Conservation (phyloP, 2,113 vertebrate species). For the Poeciliopsis occidentalis region DNA sequence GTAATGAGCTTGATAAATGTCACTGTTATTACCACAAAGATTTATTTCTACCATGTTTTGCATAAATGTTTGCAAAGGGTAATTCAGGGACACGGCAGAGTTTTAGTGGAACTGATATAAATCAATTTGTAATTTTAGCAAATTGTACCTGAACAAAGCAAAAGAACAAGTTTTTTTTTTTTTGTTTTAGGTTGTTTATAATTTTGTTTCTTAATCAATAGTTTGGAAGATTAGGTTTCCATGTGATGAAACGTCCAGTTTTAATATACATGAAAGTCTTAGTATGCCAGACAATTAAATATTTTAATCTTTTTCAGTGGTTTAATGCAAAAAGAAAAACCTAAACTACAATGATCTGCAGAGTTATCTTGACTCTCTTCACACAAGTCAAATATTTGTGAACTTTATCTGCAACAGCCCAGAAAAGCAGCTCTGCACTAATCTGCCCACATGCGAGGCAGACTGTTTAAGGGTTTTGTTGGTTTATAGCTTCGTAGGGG, state of each 20-base stretch:
- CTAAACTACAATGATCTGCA: no score
- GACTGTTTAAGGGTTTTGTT: neutral
- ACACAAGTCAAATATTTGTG: neutral
- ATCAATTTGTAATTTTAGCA: slow-evolving; percentile 16
- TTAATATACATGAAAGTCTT: neutral
- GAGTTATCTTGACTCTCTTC: no score
- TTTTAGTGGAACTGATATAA: slow-evolving; percentile 22
- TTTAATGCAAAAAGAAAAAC: neutral
- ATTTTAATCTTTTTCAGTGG: no score
- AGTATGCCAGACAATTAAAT: no score
- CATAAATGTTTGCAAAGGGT: slow-evolving; percentile 1
- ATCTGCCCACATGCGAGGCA: neutral
- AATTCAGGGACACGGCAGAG: neutral
- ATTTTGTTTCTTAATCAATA: no score
- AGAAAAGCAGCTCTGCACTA: neutral
- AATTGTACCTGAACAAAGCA: neutral
- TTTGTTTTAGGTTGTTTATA: slow-evolving; percentile 1
- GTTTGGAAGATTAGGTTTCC: neutral
- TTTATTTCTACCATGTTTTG: slow-evolving; percentile 20
- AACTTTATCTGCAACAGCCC: neutral
- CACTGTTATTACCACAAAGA: slow-evolving; percentile 23
- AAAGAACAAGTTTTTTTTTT: neutral
- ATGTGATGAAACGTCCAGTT: neutral
- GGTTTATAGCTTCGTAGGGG: neutral
- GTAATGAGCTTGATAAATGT: slow-evolving; percentile 25